These are phyloP conservation scores for Zophobas atratus DNA, from an alignment of 1,140 invertebrate genomes.

Conservation along the genomic window DNA sequence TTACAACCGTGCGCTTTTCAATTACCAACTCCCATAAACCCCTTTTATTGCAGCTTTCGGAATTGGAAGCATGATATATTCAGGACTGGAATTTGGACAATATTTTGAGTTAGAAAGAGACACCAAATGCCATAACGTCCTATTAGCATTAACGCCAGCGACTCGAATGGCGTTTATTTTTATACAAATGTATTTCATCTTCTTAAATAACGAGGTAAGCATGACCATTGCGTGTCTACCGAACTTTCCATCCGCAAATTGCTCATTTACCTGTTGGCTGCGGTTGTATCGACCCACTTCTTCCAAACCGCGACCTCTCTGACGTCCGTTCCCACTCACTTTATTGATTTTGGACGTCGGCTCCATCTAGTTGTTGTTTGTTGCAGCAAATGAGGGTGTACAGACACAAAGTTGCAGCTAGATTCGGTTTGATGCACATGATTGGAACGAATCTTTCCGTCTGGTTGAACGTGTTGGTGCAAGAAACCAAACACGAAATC, in stretches of 20 bases:
- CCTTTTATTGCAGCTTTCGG: conserved; percentile 82
- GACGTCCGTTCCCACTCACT: neutral
- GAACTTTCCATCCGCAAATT: conserved; percentile 1
- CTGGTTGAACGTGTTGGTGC: conserved; percentile 93
- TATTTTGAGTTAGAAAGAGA: conserved; percentile 92
- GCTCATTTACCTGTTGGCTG: conserved; percentile 13
- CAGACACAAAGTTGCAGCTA: conserved; percentile 87
- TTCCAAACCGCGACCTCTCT: conserved; percentile 1
- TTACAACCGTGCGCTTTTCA: neutral
- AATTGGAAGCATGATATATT: conserved; percentile 89
- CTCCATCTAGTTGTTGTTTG: conserved; percentile 35
- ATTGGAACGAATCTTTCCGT: conserved; percentile 95
- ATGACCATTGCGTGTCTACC: neutral
- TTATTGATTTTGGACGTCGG: neutral
- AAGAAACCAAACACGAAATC: conserved; percentile 95
- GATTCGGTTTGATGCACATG: conserved; percentile 96
- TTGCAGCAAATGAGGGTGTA: conserved; percentile 90
- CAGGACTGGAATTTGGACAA: conserved; percentile 93
- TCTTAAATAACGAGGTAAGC: conserved; percentile 73
- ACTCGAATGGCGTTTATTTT: conserved; percentile 95
- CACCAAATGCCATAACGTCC: conserved; percentile 84
- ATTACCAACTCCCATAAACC: neutral
- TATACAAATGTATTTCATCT: conserved; percentile 98
- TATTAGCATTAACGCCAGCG: conserved; percentile 88
- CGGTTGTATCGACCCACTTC: conserved; percentile 10